Conservation (phyloP, 2,888 invertebrate species). For the Gryllus longicercus region DNA sequence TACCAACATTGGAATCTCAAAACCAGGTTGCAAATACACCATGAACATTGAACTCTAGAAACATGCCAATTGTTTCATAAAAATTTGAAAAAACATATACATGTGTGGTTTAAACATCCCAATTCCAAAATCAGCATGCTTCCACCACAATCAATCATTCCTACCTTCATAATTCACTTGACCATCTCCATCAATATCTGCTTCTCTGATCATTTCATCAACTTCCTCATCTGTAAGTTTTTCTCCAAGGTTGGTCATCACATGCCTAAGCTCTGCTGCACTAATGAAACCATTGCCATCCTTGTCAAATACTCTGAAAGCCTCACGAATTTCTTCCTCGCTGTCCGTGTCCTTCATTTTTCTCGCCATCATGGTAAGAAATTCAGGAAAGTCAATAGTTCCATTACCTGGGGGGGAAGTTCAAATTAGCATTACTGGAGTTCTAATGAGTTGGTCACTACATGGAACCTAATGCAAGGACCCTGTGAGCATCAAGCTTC, state of each 20-base stretch:
- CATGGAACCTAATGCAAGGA: no score
- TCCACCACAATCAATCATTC: constrained; percentile 35
- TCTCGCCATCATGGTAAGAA: constrained; percentile 99
- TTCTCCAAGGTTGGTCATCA: constrained; percentile 99
- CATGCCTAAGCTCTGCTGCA: constrained; percentile 96
- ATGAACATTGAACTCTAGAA: no score
- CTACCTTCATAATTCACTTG: constrained; percentile 96
- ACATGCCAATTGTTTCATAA: no score
- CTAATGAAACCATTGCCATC: constrained; percentile 99
- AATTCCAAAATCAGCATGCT: constrained; percentile 18
- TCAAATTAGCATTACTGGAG: no score
- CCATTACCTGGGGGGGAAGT: constrained; percentile 74
- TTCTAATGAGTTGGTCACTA: no score
- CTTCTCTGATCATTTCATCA: constrained; percentile 98
- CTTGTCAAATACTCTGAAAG: constrained; percentile 98
- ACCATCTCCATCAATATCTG: constrained; percentile 98
- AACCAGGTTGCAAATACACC: constrained; percentile 3
- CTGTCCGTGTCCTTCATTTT: constrained; percentile 99
- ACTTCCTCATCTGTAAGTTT: constrained; percentile 99
- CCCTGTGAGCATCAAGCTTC: no score
- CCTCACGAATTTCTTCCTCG: constrained; percentile 98
- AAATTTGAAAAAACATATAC: no score
- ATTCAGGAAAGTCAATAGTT: constrained; percentile 99
- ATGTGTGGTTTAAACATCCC: not conserved
- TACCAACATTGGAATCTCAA: constrained; percentile 19